Base-by-base conservation (phyloP, 2,888 invertebrate species). In the Tridacna crocea region DNA sequence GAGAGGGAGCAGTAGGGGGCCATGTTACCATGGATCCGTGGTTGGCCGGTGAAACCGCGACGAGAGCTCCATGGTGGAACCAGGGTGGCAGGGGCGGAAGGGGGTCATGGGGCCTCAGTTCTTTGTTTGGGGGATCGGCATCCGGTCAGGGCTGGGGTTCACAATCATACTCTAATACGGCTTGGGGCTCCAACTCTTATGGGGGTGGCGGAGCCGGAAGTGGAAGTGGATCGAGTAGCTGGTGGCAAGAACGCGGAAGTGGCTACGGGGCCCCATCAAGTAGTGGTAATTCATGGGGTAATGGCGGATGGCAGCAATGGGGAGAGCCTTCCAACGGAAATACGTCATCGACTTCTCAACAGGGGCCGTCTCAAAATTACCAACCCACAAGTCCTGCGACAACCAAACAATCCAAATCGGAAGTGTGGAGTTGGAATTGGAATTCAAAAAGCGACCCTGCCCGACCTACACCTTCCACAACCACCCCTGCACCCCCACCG, bases 1-100 rank as follows among this genome's bases (percentile, higher is more conserved):
- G 76, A 47, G 81, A 72, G n/a, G 79, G 75, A 15, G 61, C 73
- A 36, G 85, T 66, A 13, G 61, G 72, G 24, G 85, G 72, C 15
- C 76, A 81, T 13, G 77, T 77, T 26, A 81, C 83, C 22, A 79
- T 79, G 72, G 85, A 85, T 80, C 85, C 85, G 15, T 85, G 85
- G 85, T 60, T 85, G 51, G 70, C 79, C 1, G 85, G 83, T 15
- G 47, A 75, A 15, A 47, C 58, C 0, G 79, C 76, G 11, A 81
- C 81, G 10, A 75, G 65, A 63, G 77, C 79, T 12, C 81, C 84
- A 27, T 75, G 78, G 72, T 83, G 78, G 77, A 65, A 68, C n/a
- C n/a, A 22, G 2, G 75, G 72, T 22, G 72, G 75, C 19, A 11
- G 46, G 4, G 60, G 60, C 10, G 55, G 72, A 47, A 58, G n/a